Conservation (phyloP, 2,888 invertebrate species). For the Drosophila vallismaia region DNA sequence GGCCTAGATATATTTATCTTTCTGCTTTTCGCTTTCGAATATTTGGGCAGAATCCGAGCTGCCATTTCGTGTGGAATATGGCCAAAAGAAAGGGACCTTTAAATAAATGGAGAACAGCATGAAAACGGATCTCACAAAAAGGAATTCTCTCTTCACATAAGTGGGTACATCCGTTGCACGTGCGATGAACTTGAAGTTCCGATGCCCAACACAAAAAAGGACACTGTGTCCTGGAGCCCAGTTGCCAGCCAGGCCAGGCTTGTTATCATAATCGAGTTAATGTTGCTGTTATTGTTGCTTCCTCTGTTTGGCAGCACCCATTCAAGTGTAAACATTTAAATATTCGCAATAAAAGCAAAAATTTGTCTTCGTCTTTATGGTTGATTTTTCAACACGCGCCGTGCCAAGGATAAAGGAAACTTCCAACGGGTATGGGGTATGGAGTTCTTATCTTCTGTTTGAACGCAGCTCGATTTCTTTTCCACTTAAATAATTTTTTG, state of each 20-base stretch:
- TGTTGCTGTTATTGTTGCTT: conserved; percentile 47
- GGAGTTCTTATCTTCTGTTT: conserved; percentile 40
- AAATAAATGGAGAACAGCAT: conserved; percentile 2
- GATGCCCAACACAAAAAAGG: conserved; percentile 8
- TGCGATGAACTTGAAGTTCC: conserved; percentile 26
- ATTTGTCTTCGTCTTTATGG: conserved; percentile 22
- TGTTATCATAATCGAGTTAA: conserved; percentile 65
- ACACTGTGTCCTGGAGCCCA: conserved; percentile 2
- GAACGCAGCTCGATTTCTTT: conserved; percentile 59
- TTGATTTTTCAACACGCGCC: conserved; percentile 41
- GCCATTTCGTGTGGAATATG: conserved; percentile 3
- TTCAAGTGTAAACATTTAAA: conserved; percentile 74
- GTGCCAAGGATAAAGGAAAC: conserved; percentile 12
- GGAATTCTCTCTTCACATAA: conserved; percentile 31
- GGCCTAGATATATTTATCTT: conserved; percentile 9
- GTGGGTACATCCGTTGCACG: conserved; percentile 48
- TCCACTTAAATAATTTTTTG: conserved; percentile 62
- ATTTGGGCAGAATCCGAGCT: conserved; percentile 28
- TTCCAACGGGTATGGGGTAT: not conserved
- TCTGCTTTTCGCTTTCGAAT: conserved; percentile 18
- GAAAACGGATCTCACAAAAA: conserved; percentile 1
- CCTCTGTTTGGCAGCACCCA: conserved; percentile 41
- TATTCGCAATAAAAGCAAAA: conserved; percentile 63
- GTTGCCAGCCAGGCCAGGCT: conserved; percentile 25
- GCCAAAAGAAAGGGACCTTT: conserved; percentile 1